Evolutionary conservation across 2,113 vertebrate species (phyloP).

Genomic region (Macrotis lagotis): DNA sequence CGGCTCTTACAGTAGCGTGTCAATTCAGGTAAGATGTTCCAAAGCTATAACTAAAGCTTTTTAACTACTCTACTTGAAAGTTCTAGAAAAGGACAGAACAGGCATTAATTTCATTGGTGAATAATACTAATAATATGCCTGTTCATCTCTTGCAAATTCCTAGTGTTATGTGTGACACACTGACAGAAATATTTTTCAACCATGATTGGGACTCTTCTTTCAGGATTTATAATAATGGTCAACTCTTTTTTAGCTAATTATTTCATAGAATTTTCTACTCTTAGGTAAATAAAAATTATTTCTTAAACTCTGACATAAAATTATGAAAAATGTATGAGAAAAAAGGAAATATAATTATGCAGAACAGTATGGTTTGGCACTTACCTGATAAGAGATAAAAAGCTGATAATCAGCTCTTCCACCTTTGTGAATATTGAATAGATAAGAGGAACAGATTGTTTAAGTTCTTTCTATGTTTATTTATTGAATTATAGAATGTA

Average conservation of each 20-base stretch:
- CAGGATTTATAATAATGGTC: not conserved
- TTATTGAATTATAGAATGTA: slow-evolving; percentile 8
- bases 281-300: slow-evolving; percentile 37
- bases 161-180: not conserved
- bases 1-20: slow-evolving; percentile 98
- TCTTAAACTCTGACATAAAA: not conserved
- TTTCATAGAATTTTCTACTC: slow-evolving; percentile 18
- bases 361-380: not conserved
- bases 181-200: not conserved
- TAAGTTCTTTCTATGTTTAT: not conserved
- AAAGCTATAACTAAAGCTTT: not conserved
- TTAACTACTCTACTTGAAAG: slow-evolving; percentile 6
- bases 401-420: not conserved
- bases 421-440: slow-evolving; percentile 11
- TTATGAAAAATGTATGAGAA: slow-evolving; percentile 14
- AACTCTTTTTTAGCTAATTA: not conserved
- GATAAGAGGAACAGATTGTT: slow-evolving; percentile 21
- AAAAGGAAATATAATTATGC: slow-evolving; percentile 8
- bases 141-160: not conserved
- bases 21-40: slow-evolving; percentile 93
- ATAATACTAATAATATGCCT: not conserved
- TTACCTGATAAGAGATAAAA: slow-evolving; percentile 29
- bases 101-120: not conserved
- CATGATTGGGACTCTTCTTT: slow-evolving; percentile 7
- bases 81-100: not conserved